A percentile compares a stretch with the other conserved stretches of the same genome.
phyloP scores from a whole-genome alignment of 2,888 invertebrate genomes.

The Leptinotarsa tumamoca region DNA sequence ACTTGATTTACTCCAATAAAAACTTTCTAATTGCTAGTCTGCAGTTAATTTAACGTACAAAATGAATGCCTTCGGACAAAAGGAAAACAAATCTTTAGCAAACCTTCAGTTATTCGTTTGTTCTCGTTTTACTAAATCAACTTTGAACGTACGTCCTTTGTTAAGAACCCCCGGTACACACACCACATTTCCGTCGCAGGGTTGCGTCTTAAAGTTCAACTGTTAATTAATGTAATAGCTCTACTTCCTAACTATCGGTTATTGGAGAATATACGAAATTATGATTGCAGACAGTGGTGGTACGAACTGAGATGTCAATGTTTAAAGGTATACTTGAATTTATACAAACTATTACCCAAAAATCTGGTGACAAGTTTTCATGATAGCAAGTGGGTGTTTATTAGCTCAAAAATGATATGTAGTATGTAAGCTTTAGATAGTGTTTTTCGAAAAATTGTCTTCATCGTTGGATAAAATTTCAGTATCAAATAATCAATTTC shows the following conservation, averaged over 20 bases:
- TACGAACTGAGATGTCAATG: too few species aligned
- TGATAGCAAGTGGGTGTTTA: too few species aligned
- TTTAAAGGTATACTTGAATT: too few species aligned
- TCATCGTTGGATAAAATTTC: too few species aligned
- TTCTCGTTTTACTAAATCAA: constrained; percentile 13
- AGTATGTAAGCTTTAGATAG: too few species aligned
- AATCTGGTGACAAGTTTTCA: too few species aligned
- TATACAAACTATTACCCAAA: too few species aligned
- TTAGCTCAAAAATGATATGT: too few species aligned
- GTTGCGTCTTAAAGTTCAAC: constrained; percentile 18
- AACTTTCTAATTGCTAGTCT: constrained; percentile 38
- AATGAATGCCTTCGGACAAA: constrained; percentile 36
- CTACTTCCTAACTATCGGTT: constrained; percentile 24
- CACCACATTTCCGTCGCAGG: constrained; percentile 24
- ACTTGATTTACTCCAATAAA: constrained; percentile 20
- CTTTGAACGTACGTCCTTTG: constrained; percentile 23
- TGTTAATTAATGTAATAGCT: constrained; percentile 25
- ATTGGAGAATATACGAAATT: constrained; percentile 18
- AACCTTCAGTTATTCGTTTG: constrained; percentile 31
- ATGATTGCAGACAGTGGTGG: not conserved
- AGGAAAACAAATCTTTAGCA: constrained; percentile 35
- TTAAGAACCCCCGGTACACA: constrained; percentile 12
- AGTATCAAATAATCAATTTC: too few species aligned
- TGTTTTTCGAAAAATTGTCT: too few species aligned
- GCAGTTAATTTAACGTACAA: constrained; percentile 30